These are phyloP conservation scores for Hylaea fasciaria DNA, from an alignment of 2,888 invertebrate species.

Conservation along the genomic window DNA sequence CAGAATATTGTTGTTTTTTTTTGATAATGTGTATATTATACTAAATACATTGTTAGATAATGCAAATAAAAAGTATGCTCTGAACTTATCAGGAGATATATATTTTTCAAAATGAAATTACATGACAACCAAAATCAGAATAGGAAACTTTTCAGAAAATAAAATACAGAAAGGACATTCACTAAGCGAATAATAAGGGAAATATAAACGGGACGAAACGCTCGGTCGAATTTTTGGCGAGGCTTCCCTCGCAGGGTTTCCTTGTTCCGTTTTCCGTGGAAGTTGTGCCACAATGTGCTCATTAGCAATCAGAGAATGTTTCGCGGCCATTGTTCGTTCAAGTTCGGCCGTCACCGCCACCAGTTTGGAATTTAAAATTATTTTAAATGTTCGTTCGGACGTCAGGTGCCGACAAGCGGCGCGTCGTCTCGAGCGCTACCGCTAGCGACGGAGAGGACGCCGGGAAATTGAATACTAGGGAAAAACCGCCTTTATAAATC, in stretches of 20 bases:
- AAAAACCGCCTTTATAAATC: conserved; percentile 58
- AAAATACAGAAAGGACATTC: conserved; percentile 32
- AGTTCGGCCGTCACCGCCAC: conserved; percentile 74
- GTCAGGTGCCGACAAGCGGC: conserved; percentile 65
- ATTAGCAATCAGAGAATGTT: conserved; percentile 81
- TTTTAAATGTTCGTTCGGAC: conserved; percentile 68
- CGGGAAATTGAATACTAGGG: conserved; percentile 37
- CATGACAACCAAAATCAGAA: conserved; percentile 10
- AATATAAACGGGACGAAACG: conserved; percentile 39
- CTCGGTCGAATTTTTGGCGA: conserved; percentile 50
- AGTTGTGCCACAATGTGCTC: conserved; percentile 77
- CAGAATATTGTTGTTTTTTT: too few relatives aligned
- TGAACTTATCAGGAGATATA: not conserved
- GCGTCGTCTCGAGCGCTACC: conserved; percentile 27
- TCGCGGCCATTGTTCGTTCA: conserved; percentile 72
- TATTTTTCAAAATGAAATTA: not conserved
- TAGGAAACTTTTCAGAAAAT: conserved; percentile 39
- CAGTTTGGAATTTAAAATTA: conserved; percentile 74
- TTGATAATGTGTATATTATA: too few relatives aligned
- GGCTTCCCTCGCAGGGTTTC: conserved; percentile 51
- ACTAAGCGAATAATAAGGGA: conserved; percentile 46
- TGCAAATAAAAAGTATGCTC: not conserved
- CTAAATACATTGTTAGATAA: too few relatives aligned
- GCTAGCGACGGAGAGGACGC: conserved; percentile 40
- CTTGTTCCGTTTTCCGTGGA: conserved; percentile 71